Percentiles rank a stretch among this genome's conserved stretches.
Evolutionary conservation across 2,113 vertebrate species (phyloP).

Genomic region (Dipodomys stephensi): DNA sequence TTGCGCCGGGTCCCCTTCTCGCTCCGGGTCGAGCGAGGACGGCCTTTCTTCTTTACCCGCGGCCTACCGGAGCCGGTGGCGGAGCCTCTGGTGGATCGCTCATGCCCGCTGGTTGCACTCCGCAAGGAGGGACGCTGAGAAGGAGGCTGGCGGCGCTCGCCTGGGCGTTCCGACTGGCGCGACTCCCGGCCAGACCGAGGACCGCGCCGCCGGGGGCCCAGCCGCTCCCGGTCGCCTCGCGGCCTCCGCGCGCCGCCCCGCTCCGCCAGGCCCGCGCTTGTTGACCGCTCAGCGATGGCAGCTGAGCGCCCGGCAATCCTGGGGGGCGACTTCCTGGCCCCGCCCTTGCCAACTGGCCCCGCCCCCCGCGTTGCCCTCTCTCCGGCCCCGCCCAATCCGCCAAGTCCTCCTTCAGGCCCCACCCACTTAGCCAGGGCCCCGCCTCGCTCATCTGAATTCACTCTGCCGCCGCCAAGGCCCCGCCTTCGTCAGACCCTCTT

Average conservation of each 20-base stretch:
- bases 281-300: not conserved
- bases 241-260: conserved; percentile 21
- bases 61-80: conserved; percentile 63
- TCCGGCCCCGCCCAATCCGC: not conserved
- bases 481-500: not conserved
- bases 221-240: conserved; percentile 59
- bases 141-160: conserved; percentile 18
- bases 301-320: accelerated
- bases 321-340: not conserved
- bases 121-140: conserved; percentile 8
- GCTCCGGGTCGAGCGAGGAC: not conserved
- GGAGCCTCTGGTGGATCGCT: conserved; percentile 69
- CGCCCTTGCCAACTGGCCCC: not conserved
- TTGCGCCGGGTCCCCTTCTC: not conserved
- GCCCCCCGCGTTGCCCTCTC: not conserved
- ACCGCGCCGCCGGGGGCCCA: conserved; percentile 62
- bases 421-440: conserved; percentile 23
- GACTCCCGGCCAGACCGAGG: conserved; percentile 55
- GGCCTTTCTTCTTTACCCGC: conserved; percentile 74
- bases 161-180: conserved; percentile 47
- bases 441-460: not conserved
- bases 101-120: conserved; percentile 54
- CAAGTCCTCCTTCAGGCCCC: not conserved
- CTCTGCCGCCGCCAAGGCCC: not conserved
- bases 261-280: conserved; percentile 69